These are phyloP conservation scores for Acanthosepion pharaonis DNA, from an alignment of 2,888 invertebrate species.

Conservation along the genomic window DNA sequence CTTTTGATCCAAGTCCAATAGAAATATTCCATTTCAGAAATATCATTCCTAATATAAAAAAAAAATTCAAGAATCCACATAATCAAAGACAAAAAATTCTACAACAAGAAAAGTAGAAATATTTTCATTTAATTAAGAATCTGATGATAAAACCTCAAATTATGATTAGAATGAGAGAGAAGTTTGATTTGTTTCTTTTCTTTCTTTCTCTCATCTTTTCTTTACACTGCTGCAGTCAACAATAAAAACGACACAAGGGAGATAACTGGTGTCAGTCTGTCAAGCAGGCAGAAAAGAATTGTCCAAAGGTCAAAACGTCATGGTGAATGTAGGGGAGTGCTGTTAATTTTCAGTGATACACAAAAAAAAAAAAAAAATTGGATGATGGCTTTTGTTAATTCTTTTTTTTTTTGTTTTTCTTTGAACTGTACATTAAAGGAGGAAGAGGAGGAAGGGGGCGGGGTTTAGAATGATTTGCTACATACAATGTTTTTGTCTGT, in stretches of 20 bases:
- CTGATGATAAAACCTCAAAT: not conserved
- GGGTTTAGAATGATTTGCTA: not conserved
- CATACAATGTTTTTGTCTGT: not conserved
- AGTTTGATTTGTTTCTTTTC: not conserved
- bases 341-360: not conserved
- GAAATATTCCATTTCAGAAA: too few species aligned
- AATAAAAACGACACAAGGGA: not conserved
- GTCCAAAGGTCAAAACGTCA: not conserved
- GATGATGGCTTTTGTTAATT: not conserved
- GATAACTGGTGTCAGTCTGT: not conserved
- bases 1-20: too few species aligned
- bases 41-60: too few species aligned
- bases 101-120: not conserved
- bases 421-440: not conserved
- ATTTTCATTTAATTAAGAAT: conserved; percentile 5
- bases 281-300: not conserved
- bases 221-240: not conserved
- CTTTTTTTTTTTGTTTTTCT: not conserved
- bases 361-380: not conserved
- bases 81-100: not conserved
- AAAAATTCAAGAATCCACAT: too few species aligned
- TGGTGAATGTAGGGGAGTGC: not conserved
- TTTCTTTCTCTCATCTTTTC: not conserved
- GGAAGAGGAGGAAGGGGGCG: not conserved
- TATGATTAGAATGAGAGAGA: not conserved